A percentile compares a stretch with the other conserved stretches of the same genome.
Evolutionary conservation across 92 coral and sea anemone genomes (phyloP).

Genomic region (Epizoanthus ramosus): DNA sequence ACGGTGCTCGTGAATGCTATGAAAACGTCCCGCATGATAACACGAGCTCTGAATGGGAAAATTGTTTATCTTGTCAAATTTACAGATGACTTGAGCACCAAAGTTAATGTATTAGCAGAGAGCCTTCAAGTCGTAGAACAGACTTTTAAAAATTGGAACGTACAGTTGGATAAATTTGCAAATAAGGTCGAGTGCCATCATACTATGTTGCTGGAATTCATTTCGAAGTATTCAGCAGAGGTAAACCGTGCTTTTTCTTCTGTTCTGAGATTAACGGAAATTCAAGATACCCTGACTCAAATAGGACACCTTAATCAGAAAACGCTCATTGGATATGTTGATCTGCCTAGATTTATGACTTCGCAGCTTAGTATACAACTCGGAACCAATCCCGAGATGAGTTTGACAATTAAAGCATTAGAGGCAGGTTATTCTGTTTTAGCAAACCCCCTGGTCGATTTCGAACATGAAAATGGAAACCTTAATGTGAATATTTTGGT

Average conservation of each 20-base stretch:
- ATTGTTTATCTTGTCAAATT: slow-evolving; percentile 21
- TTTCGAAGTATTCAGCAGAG: slow-evolving; percentile 46
- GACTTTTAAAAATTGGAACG: slow-evolving; percentile 40
- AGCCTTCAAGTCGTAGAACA: not conserved
- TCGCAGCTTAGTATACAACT: not conserved
- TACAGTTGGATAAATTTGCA: slow-evolving; percentile 4
- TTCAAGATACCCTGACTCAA: slow-evolving; percentile 44
- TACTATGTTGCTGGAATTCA: slow-evolving; percentile 5
- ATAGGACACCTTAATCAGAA: not conserved
- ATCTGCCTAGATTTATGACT: not conserved
- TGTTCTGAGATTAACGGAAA: slow-evolving; percentile 7
- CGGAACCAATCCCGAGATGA: not conserved
- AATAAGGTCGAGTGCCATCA: slow-evolving; percentile 7
- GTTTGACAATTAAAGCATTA: not conserved
- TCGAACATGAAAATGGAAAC: not conserved
- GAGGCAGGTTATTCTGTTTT: slow-evolving; percentile 26
- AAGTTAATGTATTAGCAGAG: not conserved
- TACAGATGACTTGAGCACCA: slow-evolving; percentile 43
- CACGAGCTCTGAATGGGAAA: slow-evolving; percentile 24
- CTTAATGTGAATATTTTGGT: slow-evolving; percentile 17
- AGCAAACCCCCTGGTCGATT: slow-evolving; percentile 23
- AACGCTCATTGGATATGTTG: not conserved
- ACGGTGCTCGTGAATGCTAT: slow-evolving; percentile 1
- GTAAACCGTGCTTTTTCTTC: slow-evolving; percentile 28
- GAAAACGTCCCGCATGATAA: not conserved